phyloP scores from a whole-genome alignment of 2,888 invertebrate genomes.

The Griposia aprilina region DNA sequence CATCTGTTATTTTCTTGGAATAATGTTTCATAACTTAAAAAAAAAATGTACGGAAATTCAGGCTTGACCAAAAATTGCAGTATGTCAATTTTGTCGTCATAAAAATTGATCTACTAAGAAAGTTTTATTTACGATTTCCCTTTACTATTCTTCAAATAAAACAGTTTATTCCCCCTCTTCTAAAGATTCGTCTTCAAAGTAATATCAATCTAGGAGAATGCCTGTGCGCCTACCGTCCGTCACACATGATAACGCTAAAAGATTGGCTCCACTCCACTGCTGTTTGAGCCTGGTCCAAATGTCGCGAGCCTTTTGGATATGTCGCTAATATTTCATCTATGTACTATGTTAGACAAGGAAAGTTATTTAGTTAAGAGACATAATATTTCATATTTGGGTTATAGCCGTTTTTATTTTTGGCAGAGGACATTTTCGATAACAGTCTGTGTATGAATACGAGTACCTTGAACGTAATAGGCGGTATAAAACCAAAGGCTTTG shows the following conservation, averaged over 20 bases:
- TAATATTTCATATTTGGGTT: background rate
- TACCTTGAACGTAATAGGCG: background rate
- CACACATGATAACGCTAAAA: slow-evolving; percentile 58
- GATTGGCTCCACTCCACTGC: slow-evolving; percentile 44
- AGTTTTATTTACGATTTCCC: background rate
- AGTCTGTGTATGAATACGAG: background rate
- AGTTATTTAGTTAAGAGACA: slow-evolving; percentile 10
- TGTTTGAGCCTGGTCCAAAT: slow-evolving; percentile 33
- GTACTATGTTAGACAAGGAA: slow-evolving; percentile 17
- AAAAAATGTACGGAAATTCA: background rate
- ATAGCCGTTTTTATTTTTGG: slow-evolving; percentile 16
- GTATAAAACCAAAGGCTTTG: background rate
- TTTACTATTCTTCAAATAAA: slow-evolving; percentile 17
- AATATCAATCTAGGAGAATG: slow-evolving; percentile 38
- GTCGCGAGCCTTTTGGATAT: slow-evolving; percentile 24
- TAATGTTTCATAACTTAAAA: too few species aligned
- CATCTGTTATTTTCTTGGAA: background rate
- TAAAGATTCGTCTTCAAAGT: slow-evolving; percentile 21
- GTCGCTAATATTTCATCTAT: slow-evolving; percentile 42
- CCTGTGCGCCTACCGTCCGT: slow-evolving; percentile 25
- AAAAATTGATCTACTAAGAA: background rate
- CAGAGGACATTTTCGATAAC: background rate
- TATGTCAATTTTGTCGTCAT: background rate
- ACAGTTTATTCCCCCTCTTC: background rate
- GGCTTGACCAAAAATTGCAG: slow-evolving; percentile 1